Base-by-base conservation (phyloP, 2,113 vertebrate genomes). In the Percopsis transmontana region DNA sequence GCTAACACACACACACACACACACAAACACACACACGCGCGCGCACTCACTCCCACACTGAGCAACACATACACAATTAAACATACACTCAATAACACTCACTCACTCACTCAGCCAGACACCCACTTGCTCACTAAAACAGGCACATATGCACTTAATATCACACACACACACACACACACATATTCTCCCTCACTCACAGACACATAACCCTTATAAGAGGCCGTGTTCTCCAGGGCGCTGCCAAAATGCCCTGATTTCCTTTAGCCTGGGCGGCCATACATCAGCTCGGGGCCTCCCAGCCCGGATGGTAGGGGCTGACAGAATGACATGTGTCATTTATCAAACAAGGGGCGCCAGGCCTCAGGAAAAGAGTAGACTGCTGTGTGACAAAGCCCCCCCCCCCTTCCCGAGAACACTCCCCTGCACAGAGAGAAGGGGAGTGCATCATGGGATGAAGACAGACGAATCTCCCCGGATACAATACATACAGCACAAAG, bases 271-370 rank as follows among this genome's bases (percentile, higher is more conserved):
- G 86, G 84, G 64, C 90, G 89, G 92, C 93, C 93, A 96, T 98
- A 94, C 93, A 98, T 98, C 96, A 97, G 84, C 79, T 74, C 68
- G 68, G 40, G 94, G 91, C 94, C 94, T 95, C 96, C 95, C 95
- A 95, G 94, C 93, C 95, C 95, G 94, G 91, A 92, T 95, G 95
- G 97, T 95, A 96, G 94, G 93, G 94, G 87, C 93, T 95, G 96
- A 98, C 96, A 97, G 95, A 97, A 98, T 98, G 96, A 96, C 96
- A 94, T 92, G 95, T 98, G 96, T 97, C 96, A 98, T 98, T 98
- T 98, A 98, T 98, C 96, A 98, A 96, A 96, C 93, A 89, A 92
- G 95, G 94, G 94, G 95, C 87, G 90, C 87, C 87, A 81, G 95
- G 94, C 95, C 94, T 96, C 94, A 94, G 95, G 94, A 95, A 93